These are phyloP conservation scores for Drosophila suzukii DNA, from an alignment of 1,140 invertebrate species.

Conservation along the genomic window DNA sequence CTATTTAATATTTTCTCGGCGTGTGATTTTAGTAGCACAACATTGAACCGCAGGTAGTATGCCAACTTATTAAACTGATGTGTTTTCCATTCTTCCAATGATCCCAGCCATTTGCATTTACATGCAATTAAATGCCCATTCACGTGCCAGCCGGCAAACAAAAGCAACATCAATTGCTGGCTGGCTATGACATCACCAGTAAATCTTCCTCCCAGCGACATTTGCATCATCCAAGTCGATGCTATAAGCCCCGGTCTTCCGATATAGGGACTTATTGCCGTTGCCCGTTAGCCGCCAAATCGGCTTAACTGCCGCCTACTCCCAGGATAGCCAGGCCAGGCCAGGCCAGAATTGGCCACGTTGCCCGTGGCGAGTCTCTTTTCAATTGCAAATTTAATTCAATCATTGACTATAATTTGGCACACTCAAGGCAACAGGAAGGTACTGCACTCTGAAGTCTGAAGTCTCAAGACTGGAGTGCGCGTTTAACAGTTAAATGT, in stretches of 20 bases:
- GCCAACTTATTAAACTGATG: constrained; percentile 51
- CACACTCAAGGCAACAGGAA: constrained; percentile 51
- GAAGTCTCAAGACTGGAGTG: constrained; percentile 18
- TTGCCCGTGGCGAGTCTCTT: constrained; percentile 51
- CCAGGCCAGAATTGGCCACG: constrained; percentile 28
- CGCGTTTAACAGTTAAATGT: constrained; percentile 77
- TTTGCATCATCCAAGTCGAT: constrained; percentile 29
- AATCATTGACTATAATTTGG: constrained; percentile 82
- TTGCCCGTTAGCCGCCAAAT: constrained; percentile 44
- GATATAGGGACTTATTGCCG: constrained; percentile 17
- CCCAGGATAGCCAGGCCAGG: constrained; percentile 2
- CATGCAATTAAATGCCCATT: constrained; percentile 71
- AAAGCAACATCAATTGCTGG: constrained; percentile 31
- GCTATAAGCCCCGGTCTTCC: constrained; percentile 1
- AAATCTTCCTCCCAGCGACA: constrained; percentile 21
- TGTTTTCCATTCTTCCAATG: constrained; percentile 20
- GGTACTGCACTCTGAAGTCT: constrained; percentile 19
- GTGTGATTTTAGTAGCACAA: constrained; percentile 1
- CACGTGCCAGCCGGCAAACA: constrained; percentile 54
- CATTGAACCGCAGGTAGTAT: constrained; percentile 8
- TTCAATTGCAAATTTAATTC: constrained; percentile 83
- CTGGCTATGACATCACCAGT: constrained; percentile 61
- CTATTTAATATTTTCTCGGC: not conserved
- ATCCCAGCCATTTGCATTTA: constrained; percentile 48
- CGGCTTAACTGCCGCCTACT: constrained; percentile 56